Conservation (phyloP, 1,140 invertebrate species). For the Leptonema lineaticorne region DNA sequence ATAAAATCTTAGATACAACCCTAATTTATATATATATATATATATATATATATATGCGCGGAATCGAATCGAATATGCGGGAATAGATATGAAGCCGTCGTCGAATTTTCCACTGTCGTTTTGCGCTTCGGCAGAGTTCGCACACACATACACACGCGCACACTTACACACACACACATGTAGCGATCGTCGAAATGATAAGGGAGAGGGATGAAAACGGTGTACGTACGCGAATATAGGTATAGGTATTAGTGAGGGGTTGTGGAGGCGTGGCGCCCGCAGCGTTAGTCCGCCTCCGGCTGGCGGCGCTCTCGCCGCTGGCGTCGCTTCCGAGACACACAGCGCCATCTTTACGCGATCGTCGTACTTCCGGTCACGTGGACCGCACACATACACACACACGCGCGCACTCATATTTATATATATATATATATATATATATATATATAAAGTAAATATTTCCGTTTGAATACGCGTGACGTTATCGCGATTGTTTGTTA, state of each 20-base stretch:
- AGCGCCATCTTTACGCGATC: not conserved
- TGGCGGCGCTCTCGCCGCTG: conserved; percentile 4
- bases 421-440: not conserved
- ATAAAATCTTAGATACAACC: no score
- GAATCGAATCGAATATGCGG: no score
- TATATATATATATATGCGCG: no score
- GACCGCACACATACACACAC: not conserved
- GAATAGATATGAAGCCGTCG: no score
- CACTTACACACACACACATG: not conserved
- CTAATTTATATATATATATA: no score
- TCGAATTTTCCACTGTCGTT: no score
- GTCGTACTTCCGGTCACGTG: not conserved
- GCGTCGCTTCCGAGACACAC: not conserved
- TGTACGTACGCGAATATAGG: not conserved
- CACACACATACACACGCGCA: not conserved
- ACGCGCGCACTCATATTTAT: not conserved
- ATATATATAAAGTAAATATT: no score
- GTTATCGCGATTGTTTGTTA: not conserved
- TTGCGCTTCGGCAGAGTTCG: no score
- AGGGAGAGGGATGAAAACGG: no score
- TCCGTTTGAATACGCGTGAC: no score
- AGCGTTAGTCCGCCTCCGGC: conserved; percentile 18
- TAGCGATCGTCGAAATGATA: no score
- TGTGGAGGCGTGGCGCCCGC: not conserved
- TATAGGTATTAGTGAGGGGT: not conserved